A percentile compares a stretch with the other conserved stretches of the same genome.
These are phyloP conservation scores for Strigops habroptila DNA, from an alignment of 2,113 vertebrate species.

Conservation along the genomic window DNA sequence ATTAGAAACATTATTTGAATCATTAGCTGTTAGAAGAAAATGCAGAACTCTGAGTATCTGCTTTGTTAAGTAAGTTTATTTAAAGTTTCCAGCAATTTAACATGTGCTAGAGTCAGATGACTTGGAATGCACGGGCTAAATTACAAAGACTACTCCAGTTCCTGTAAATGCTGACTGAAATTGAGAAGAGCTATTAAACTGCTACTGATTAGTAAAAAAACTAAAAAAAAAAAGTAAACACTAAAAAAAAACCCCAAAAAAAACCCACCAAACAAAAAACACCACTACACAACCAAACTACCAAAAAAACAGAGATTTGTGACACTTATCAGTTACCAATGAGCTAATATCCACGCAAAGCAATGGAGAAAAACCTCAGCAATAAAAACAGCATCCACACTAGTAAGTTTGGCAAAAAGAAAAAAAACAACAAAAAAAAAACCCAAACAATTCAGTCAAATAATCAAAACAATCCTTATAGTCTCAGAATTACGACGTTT, in stretches of 20 bases:
- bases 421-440: background rate
- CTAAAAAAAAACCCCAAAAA: too few relatives aligned
- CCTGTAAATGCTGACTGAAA: background rate
- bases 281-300: too few relatives aligned
- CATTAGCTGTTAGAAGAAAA: background rate
- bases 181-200: background rate
- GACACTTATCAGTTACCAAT: background rate
- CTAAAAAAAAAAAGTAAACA: background rate
- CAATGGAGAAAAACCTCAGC: background rate
- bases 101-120: background rate
- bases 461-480: background rate
- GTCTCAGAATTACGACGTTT: background rate
- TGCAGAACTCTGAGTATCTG: background rate
- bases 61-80: background rate
- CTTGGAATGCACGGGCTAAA: background rate
- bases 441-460: background rate
- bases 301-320: background rate
- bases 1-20: background rate
- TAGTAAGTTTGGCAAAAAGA: background rate
- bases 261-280: background rate
- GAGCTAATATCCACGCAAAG: background rate
- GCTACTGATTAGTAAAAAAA: background rate
- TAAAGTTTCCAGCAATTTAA: background rate
- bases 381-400: background rate
- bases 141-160: background rate